phyloP scores from a whole-genome alignment of 2,797 vertebrate species.

The Aphelocoma californica region DNA sequence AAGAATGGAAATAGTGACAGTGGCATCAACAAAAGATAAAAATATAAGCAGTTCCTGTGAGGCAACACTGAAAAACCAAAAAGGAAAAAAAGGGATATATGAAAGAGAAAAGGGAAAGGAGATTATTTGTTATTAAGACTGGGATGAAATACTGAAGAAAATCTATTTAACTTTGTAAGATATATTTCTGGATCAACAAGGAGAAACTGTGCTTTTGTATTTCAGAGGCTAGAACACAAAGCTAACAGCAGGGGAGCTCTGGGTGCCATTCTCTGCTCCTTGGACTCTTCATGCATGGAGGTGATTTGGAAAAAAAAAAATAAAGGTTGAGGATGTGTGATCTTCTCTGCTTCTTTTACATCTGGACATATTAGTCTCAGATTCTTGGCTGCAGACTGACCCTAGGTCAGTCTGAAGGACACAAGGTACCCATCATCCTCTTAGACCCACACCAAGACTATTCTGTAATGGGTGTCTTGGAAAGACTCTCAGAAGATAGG shows the following conservation, averaged over 20 bases:
- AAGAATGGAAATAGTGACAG: not conserved
- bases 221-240: not conserved
- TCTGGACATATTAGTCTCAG: not conserved
- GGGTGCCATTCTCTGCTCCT: not conserved
- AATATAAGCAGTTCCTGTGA: not conserved
- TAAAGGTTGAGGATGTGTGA: not conserved
- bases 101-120: not conserved
- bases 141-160: not conserved
- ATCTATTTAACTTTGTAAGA: not conserved
- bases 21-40: not conserved
- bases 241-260: not conserved
- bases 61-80: not conserved
- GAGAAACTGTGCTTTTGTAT: not conserved
- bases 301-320: not conserved
- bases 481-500: not conserved
- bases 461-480: not conserved
- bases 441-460: not conserved
- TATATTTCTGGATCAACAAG: not conserved
- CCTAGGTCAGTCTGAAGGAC: not conserved
- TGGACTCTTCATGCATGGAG: not conserved
- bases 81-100: not conserved
- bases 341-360: not conserved
- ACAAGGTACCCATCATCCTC: not conserved
- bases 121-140: not conserved
- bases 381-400: not conserved